A percentile compares a stretch with the other conserved stretches of the same genome.
Evolutionary conservation across 2,888 invertebrate genomes (phyloP).

Genomic region (Eulithis testata): DNA sequence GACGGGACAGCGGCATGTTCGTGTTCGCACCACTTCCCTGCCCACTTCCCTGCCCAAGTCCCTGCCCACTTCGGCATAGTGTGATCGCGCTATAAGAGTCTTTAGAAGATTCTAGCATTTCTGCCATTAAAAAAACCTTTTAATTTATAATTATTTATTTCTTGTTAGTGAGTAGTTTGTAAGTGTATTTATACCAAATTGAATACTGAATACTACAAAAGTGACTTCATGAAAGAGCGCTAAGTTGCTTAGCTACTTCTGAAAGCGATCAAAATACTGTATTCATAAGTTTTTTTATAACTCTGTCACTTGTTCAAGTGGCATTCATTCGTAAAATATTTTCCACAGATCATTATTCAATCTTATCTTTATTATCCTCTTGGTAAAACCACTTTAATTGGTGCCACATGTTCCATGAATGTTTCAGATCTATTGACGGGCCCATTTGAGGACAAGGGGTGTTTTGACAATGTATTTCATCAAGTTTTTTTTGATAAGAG

Average conservation of each 20-base stretch:
- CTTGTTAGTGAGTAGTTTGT: too few relatives aligned
- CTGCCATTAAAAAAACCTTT: too few relatives aligned
- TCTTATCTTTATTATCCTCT: constrained; percentile 78
- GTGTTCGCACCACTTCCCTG: too few relatives aligned
- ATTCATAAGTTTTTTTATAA: constrained; percentile 49
- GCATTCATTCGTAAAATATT: constrained; percentile 77
- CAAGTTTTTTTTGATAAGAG: constrained; percentile 21
- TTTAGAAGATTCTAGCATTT: too few relatives aligned
- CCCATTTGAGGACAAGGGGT: constrained; percentile 57
- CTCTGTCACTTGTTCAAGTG: constrained; percentile 71
- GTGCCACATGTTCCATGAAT: constrained; percentile 75
- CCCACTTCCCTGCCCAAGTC: too few relatives aligned
- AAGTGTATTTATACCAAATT: too few relatives aligned
- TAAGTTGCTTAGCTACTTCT: constrained; percentile 6
- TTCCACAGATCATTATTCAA: constrained; percentile 78
- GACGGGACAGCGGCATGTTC: too few relatives aligned
- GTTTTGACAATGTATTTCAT: constrained; percentile 51
- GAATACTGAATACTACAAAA: too few relatives aligned
- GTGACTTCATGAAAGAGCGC: too few relatives aligned
- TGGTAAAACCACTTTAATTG: constrained; percentile 79
- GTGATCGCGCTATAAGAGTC: too few relatives aligned
- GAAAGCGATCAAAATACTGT: constrained; percentile 1
- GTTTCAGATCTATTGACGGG: constrained; percentile 64
- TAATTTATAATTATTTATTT: too few relatives aligned
- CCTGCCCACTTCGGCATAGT: too few relatives aligned